Evolutionary conservation across 2,113 vertebrate species (phyloP), one percentile per base, ranked within the genome.

Genomic region (Pollimyrus isidori): DNA sequence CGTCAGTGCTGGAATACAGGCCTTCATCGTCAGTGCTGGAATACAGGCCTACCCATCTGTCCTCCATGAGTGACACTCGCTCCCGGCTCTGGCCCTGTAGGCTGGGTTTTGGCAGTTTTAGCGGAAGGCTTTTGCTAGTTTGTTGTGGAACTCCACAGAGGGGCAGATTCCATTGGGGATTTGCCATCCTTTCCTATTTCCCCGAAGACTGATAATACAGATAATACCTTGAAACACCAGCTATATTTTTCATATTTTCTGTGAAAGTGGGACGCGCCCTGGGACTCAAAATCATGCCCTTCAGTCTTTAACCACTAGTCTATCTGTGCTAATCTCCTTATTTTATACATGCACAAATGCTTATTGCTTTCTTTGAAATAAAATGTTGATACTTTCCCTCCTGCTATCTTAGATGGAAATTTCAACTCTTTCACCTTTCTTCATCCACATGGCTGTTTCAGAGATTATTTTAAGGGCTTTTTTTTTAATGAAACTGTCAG

Each of bases 401-500:
- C 1, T 30, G 35, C 2, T 17, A 39, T 80, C 73, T 13, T 80
- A 39, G 73, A 80, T 7, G 7, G 3, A 39, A 35, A 35, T 30
- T 76, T 76, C 21, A 80, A 21, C 48, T n/a, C 50, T 86, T 50
- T 50, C 48, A 50, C n/a, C n/a, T 30, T 52, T 86, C 42, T 82
- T 42, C n/a, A n/a, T 50, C 13, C 48, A 17, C n/a, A 73, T 23
- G 15, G 21, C 58, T 69, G 11, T 58, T 88, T 65, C 30, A 46
- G 58, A 69, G 56, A 69, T 46, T 48, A 58, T 65, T 52, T 53
- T 53, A n/a, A 86, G 45, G 19, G 23, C 23, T 15, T 35, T 42
- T 58, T 58, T 87, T 62, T n/a, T 30, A 87, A 65, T 88, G 50
- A 48, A 58, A 65, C 19, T 88, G 85, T 42, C 86, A 58, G 48